phyloP scores from a whole-genome alignment of 92 coral and sea anemone genomes.

The Umimayanthus chanpuru region DNA sequence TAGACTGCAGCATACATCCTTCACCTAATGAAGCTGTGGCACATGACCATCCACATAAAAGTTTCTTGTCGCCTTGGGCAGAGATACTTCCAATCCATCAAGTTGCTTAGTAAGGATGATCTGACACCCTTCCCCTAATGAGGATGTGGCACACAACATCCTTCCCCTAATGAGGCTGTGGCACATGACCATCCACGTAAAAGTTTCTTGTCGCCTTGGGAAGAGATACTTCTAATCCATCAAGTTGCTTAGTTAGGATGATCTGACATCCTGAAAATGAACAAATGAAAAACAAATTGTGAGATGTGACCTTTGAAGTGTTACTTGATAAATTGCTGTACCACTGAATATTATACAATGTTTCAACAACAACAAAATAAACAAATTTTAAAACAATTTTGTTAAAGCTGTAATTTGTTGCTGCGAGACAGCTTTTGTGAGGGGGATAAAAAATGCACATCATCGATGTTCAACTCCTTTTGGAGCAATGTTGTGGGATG shows the following conservation, averaged over 20 bases:
- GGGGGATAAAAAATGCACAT: too few relatives aligned
- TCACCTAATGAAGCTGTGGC: slow-evolving; percentile 97
- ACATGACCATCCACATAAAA: slow-evolving; percentile 99
- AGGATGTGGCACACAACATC: slow-evolving; percentile 96
- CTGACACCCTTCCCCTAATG: slow-evolving; percentile 99
- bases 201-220: slow-evolving; percentile 97
- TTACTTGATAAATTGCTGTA: not conserved
- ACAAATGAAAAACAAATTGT: not conserved
- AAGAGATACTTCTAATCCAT: slow-evolving; percentile 86
- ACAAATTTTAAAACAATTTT: too few relatives aligned
- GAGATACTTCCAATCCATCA: slow-evolving; percentile 87
- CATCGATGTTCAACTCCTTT: too few relatives aligned
- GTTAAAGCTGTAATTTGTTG: too few relatives aligned
- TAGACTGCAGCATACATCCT: too few relatives aligned
- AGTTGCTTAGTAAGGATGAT: slow-evolving; percentile 85
- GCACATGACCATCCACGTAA: slow-evolving; percentile 99
- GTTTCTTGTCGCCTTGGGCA: slow-evolving; percentile 94
- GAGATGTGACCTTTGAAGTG: not conserved
- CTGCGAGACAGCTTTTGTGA: too few relatives aligned
- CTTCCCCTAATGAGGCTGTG: slow-evolving; percentile 81
- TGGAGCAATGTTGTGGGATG: too few relatives aligned
- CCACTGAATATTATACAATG: not conserved
- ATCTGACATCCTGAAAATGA: slow-evolving; percentile 89
- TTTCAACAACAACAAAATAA: too few relatives aligned
- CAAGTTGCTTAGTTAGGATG: slow-evolving; percentile 82